Evolutionary conservation across 2,888 invertebrate genomes (phyloP), one percentile per base, ranked within the genome.

Genomic region (Erebia ligea): DNA sequence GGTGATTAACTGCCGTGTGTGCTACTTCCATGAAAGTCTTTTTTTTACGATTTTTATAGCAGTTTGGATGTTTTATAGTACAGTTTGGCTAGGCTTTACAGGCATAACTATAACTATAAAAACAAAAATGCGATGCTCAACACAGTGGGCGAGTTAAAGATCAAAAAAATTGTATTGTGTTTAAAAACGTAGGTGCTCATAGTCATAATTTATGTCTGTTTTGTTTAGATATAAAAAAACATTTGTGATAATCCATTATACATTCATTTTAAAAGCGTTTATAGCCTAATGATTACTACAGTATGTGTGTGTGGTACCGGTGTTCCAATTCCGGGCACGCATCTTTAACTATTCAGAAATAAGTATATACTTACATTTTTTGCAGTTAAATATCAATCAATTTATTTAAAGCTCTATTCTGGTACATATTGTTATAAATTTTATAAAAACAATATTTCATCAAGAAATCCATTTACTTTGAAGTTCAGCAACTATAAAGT

Each of bases 1-100:
- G 79, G 83, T 86, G 86, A 88, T 89, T 89, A 88, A 89, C 85
- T 67, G 70, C 57, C 65, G 15, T 57, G 62, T 66, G 64, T 70
- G 67, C 54, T 67, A 50, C 67, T 70, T 61, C 67, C 70, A 56
- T 62, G 66, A 56, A 66, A 64, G 45, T 56, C 45, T 45, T 54
- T 66, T 64, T 65, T 54, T 54, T 21, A 56, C 48, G 21, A 62
- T 62, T 62, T 62, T 48, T 21, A 62, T 17, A 48, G 45, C 48
- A 62, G 48, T 62, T 62, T 48, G 62, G 21, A 62, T 62, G 62
- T 62, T 62, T 62, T 62, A 62, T 62, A 48, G 62, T 8, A 11
- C 62, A 62, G 62, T 48, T 62, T 62, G 62, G 45, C 45, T 21
- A 15, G 15, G 42, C 61, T 61, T 61, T 42, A 42, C 17, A 61